Conservation (phyloP, 2,888 invertebrate species). For the Coronaproctus castanopsis region DNA sequence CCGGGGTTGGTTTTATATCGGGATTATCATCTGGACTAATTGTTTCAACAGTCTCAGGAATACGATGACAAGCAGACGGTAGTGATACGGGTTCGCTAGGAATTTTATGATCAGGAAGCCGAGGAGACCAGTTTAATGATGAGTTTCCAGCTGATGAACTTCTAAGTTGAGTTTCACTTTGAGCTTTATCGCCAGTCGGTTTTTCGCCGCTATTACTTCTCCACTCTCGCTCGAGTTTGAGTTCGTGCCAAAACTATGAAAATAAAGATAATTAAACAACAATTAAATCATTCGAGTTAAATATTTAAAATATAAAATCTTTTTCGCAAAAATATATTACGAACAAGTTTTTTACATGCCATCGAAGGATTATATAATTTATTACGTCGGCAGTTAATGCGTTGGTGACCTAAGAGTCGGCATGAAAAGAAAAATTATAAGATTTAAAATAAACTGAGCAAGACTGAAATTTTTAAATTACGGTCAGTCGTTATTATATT, state of each 20-base stretch:
- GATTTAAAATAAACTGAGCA: no score
- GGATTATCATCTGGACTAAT: constrained; percentile 20
- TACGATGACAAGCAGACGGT: background rate
- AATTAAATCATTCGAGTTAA: background rate
- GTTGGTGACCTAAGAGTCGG: no score
- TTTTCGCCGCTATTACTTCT: constrained; percentile 18
- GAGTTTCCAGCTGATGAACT: constrained; percentile 9
- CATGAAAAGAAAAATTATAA: no score
- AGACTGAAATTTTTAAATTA: no score
- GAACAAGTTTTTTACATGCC: constrained; percentile 4
- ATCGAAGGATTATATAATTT: no score
- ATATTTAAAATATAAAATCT: background rate
- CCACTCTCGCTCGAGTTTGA: constrained; percentile 36
- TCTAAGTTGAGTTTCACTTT: constrained; percentile 16
- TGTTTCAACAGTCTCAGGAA: constrained; percentile 11
- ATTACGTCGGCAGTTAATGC: no score
- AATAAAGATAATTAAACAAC: constrained; percentile 10
- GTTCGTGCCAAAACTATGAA: constrained; percentile 48
- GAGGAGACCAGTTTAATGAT: constrained; percentile 8
- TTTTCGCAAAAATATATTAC: background rate
- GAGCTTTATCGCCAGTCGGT: constrained; percentile 15
- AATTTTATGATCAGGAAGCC: constrained; percentile 7
- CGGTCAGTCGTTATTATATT: no score
- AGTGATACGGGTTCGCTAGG: constrained; percentile 10
- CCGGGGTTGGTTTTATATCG: constrained; percentile 13